A percentile compares a stretch with the other conserved stretches of the same genome.
These are phyloP conservation scores for Hafferia zeledoni DNA, from an alignment of 2,797 vertebrate species.

Conservation along the genomic window DNA sequence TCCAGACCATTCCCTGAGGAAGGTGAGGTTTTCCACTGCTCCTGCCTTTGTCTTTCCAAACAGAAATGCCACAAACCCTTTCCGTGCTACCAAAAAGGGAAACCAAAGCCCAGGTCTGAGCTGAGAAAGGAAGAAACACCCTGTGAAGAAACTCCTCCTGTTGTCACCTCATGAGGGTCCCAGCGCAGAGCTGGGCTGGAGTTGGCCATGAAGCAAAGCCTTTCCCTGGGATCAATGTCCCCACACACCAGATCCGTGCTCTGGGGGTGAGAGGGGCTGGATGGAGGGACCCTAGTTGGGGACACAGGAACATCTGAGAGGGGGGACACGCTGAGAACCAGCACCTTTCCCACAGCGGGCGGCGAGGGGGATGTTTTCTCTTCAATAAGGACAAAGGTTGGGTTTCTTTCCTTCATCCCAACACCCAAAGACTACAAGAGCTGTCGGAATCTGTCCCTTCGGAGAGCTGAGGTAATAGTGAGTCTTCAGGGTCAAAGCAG, in stretches of 20 bases:
- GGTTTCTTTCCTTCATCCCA: slow-evolving; percentile 32
- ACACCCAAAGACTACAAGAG: slow-evolving; percentile 47
- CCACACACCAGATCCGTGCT: not conserved
- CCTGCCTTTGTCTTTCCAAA: not conserved
- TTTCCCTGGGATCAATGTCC: fast-evolving
- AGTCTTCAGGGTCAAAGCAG: slow-evolving; percentile 60
- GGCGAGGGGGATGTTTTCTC: not conserved
- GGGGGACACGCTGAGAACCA: not conserved
- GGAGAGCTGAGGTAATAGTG: slow-evolving; percentile 62
- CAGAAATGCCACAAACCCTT: not conserved
- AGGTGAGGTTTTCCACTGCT: not conserved
- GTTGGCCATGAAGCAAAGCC: not conserved
- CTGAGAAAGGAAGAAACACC: not conserved
- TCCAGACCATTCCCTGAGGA: not conserved
- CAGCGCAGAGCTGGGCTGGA: not conserved
- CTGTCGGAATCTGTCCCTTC: slow-evolving; percentile 8
- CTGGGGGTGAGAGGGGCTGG: not conserved
- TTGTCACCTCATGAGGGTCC: not conserved
- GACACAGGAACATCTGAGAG: not conserved
- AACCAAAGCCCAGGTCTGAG: fast-evolving
- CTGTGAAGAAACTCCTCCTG: fast-evolving
- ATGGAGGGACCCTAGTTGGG: not conserved
- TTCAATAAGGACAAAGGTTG: not conserved
- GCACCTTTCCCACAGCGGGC: not conserved
- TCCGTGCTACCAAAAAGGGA: not conserved